phyloP scores from a whole-genome alignment of 2,797 vertebrate species.

The Notoglanidium macrostoma region DNA sequence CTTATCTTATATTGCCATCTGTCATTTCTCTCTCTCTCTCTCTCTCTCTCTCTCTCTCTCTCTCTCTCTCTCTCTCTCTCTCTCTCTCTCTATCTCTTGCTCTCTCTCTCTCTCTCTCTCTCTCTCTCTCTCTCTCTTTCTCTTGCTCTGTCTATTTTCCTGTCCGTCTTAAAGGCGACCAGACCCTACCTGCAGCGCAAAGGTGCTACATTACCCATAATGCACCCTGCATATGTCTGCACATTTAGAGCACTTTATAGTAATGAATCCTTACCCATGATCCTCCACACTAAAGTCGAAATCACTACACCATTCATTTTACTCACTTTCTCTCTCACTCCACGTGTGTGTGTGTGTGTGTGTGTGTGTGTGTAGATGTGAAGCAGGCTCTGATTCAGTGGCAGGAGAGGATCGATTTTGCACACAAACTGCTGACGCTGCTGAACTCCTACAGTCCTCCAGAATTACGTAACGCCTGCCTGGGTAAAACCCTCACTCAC shows the following conservation, averaged over 20 bases:
- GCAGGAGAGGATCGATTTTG: slow-evolving; percentile 98
- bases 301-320: neutral
- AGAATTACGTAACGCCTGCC: slow-evolving; percentile 91
- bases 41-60: no score
- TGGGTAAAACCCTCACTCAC: slow-evolving; percentile 75
- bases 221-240: neutral
- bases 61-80: neutral
- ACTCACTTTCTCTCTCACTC: neutral
- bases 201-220: slow-evolving; percentile 74
- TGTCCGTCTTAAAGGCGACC: slow-evolving; percentile 93
- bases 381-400: slow-evolving; percentile 99
- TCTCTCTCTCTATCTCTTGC: neutral
- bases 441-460: slow-evolving; percentile 98
- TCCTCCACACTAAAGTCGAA: neutral
- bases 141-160: slow-evolving; percentile 82
- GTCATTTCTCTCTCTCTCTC: neutral
- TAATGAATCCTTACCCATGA: neutral
- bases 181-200: slow-evolving; percentile 95
- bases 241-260: neutral
- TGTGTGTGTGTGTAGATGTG: slow-evolving; percentile 79
- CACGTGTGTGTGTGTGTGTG: slow-evolving; percentile 1
- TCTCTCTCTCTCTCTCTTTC: neutral
- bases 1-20: neutral
- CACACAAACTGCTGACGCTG: slow-evolving; percentile 95
- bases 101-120: neutral